Evolutionary conservation across 2,888 invertebrate genomes (phyloP), one percentile per base, ranked within the genome.

Genomic region (Drosophila diplacantha): DNA sequence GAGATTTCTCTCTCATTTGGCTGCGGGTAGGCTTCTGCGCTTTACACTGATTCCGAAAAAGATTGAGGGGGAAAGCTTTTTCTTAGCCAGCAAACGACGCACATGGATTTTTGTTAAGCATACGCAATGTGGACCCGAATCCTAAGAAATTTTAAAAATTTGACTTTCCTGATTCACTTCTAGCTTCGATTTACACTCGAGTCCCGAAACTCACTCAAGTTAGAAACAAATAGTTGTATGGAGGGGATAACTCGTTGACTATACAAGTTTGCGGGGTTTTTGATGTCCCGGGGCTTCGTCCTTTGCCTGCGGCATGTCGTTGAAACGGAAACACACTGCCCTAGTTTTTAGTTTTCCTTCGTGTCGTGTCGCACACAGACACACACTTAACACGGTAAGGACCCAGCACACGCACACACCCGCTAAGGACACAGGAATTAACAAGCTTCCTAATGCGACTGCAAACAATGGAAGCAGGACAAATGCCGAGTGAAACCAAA

Each of bases 281-380:
- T 44, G 57, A 50, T 50, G 50, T 68, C 24, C 59, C 47, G 32
- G 7, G 22, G 18, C 22, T 34, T 34, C 46, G 61, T 51, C 35
- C 64, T 43, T 44, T 38, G 51, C 64, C 69, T 65, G 80, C 71
- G 71, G 72, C 64, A 69, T 75, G 73, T 72, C 70, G 76, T 74
- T 68, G 61, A 80, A 73, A 82, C 74, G 74, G 77, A 86, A 87
- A 84, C 87, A 86, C 85, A 86, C 84, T 86, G 87, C 84, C 86
- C 86, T 87, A 86, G 75, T 86, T 86, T 87, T 79, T 69, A 82
- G 72, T 73, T 73, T 65, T 70, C 56, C 67, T 60, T 67, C 70
- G 57, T 58, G 56, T 44, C 47, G 29, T 46, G 29, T 20, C 20
- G 29, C 44, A 20, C 44, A 55, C 38, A 53, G 44, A 65, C 65